These are phyloP conservation scores for Bradypodion ventrale DNA, from an alignment of 2,797 vertebrate species.

Conservation along the genomic window DNA sequence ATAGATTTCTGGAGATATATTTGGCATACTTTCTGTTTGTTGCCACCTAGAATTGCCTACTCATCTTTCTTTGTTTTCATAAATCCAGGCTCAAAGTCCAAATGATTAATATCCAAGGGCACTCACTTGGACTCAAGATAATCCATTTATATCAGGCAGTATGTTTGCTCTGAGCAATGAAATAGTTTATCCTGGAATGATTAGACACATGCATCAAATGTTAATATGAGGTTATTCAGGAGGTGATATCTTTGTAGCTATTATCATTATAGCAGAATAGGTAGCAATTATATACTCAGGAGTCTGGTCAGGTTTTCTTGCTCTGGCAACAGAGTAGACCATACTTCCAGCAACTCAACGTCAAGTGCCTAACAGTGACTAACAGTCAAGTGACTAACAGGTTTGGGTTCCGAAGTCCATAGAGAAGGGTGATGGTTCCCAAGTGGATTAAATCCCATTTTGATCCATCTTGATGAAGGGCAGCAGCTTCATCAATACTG, in stretches of 20 bases:
- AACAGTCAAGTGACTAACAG: too few relatives aligned
- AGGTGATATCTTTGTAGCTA: background rate
- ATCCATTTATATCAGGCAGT: background rate
- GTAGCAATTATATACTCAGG: background rate
- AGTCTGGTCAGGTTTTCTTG: too few relatives aligned
- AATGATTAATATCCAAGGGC: constrained; percentile 14
- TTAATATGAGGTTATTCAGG: background rate
- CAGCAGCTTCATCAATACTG: too few relatives aligned
- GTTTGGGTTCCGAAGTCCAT: too few relatives aligned
- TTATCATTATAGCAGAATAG: background rate
- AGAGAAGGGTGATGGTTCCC: too few relatives aligned
- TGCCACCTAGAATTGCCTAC: background rate
- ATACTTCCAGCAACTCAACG: too few relatives aligned
- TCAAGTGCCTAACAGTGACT: too few relatives aligned
- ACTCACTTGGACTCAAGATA: background rate
- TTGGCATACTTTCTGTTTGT: background rate
- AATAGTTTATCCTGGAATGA: background rate
- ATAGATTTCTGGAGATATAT: background rate
- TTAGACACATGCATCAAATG: background rate
- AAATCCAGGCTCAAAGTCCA: background rate
- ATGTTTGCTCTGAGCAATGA: background rate
- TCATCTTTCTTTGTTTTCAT: background rate
- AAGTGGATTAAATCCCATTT: too few relatives aligned
- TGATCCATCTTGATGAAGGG: too few relatives aligned
- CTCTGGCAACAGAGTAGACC: too few relatives aligned